Conservation (phyloP, 2,797 vertebrate genomes). For the Apogon hyalosoma region DNA sequence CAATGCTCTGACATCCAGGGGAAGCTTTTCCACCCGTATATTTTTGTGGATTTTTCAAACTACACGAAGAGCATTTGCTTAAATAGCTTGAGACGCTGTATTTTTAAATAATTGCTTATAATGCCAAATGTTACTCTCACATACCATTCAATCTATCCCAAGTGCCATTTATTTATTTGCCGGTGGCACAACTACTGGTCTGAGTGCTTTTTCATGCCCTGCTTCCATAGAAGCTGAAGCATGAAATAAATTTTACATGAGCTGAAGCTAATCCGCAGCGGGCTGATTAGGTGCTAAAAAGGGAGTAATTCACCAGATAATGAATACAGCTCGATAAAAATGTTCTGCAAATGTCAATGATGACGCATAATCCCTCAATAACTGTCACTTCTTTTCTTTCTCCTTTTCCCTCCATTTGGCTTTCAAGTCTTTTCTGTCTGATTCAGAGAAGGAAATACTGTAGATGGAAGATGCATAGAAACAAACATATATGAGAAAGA, state of each 20-base stretch:
- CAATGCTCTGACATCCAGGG: slow-evolving; percentile 4
- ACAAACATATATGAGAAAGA: slow-evolving; percentile 18
- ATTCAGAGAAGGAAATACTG: slow-evolving; percentile 42
- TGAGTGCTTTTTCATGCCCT: slow-evolving; percentile 59
- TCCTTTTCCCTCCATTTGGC: not conserved
- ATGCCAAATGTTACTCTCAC: slow-evolving; percentile 21
- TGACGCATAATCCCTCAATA: slow-evolving; percentile 76
- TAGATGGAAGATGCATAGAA: slow-evolving; percentile 14
- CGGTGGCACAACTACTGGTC: slow-evolving; percentile 50
- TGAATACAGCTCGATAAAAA: slow-evolving; percentile 77
- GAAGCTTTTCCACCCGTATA: not conserved
- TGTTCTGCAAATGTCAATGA: slow-evolving; percentile 80
- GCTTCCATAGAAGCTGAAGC: slow-evolving; percentile 69
- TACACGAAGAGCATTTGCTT: not conserved
- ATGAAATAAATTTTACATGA: slow-evolving; percentile 80
- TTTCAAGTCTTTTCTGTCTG: slow-evolving; percentile 43
- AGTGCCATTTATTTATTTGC: slow-evolving; percentile 65
- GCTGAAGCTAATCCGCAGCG: slow-evolving; percentile 69
- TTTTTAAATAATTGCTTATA: slow-evolving; percentile 43
- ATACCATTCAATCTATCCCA: slow-evolving; percentile 24
- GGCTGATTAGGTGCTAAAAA: slow-evolving; percentile 83
- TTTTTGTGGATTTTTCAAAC: slow-evolving; percentile 15
- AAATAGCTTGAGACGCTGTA: not conserved
- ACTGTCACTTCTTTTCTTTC: slow-evolving; percentile 46
- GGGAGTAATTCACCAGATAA: slow-evolving; percentile 80